Percentiles rank a stretch among this genome's conserved stretches.
phyloP scores from a whole-genome alignment of 2,888 invertebrate genomes.

The Hyposoter dolosus region DNA sequence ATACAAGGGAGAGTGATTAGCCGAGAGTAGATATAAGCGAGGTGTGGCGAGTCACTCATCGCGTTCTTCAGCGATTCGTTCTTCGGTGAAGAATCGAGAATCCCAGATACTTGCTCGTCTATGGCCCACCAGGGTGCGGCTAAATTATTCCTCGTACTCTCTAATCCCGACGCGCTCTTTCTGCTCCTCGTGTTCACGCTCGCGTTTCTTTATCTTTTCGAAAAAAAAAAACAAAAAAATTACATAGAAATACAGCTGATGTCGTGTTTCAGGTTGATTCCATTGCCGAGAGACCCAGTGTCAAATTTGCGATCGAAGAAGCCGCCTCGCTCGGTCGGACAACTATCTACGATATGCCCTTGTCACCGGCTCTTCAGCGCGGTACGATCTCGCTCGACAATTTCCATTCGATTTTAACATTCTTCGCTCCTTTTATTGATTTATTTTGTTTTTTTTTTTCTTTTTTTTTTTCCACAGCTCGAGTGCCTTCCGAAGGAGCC shows the following conservation, averaged over 20 bases:
- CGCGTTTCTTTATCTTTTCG: constrained; percentile 5
- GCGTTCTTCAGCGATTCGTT: constrained; percentile 31
- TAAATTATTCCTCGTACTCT: constrained; percentile 47
- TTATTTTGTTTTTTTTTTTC: constrained; percentile 11
- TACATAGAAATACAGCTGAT: not conserved
- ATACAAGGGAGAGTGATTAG: constrained; percentile 66
- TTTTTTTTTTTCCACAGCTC: constrained; percentile 7
- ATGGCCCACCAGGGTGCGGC: constrained; percentile 63
- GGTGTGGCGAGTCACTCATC: constrained; percentile 67
- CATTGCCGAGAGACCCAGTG: constrained; percentile 43
- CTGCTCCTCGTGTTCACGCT: not conserved
- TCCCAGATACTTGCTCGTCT: constrained; percentile 35
- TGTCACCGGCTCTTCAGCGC: constrained; percentile 49
- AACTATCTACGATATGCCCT: constrained; percentile 46
- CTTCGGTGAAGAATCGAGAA: constrained; percentile 19
- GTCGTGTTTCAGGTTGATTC: constrained; percentile 46
- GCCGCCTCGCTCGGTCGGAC: constrained; percentile 3
- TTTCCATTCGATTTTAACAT: constrained; percentile 14
- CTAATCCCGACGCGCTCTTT: not conserved
- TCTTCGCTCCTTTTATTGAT: not conserved
- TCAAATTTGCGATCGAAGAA: constrained; percentile 53
- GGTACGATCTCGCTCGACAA: constrained; percentile 33
- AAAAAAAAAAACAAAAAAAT: not conserved
- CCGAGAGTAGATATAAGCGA: constrained; percentile 68
- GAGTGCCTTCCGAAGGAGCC: constrained; percentile 71